Conservation (phyloP, 2,888 invertebrate species). For the Trachelus stipa region DNA sequence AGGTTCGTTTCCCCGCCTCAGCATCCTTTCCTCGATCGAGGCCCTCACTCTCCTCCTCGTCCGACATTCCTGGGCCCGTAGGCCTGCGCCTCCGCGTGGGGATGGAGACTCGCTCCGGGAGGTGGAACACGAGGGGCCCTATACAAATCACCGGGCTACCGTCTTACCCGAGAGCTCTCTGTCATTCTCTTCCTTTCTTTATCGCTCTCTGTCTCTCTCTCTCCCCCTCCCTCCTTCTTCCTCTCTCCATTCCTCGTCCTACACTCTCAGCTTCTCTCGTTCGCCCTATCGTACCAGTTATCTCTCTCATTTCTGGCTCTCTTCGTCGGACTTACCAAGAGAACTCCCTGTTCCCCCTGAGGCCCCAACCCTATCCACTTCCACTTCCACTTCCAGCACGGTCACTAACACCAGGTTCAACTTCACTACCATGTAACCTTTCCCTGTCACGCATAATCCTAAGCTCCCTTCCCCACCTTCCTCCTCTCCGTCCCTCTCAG, state of each 20-base stretch:
- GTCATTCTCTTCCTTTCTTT: slow-evolving; percentile 5
- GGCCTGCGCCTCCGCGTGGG: slow-evolving; percentile 42
- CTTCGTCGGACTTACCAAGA: slow-evolving; percentile 11
- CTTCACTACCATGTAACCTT: neutral
- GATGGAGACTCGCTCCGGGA: slow-evolving; percentile 42
- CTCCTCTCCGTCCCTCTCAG: neutral
- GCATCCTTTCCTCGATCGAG: slow-evolving; percentile 14
- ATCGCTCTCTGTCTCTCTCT: slow-evolving; percentile 22
- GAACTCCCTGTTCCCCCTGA: no score
- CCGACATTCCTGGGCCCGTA: slow-evolving; percentile 51
- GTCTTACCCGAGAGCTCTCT: slow-evolving; percentile 58
- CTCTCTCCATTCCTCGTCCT: slow-evolving; percentile 21
- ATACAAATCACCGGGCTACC: slow-evolving; percentile 66
- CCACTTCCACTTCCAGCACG: no score
- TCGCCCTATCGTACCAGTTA: slow-evolving; percentile 25
- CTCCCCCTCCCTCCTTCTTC: slow-evolving; percentile 26
- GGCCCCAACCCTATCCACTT: no score
- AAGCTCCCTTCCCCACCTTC: slow-evolving; percentile 1
- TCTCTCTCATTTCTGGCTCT: slow-evolving; percentile 23
- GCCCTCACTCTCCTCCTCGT: slow-evolving; percentile 11
- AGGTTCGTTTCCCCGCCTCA: slow-evolving; percentile 54
- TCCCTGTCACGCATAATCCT: slow-evolving; percentile 25
- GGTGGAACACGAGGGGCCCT: slow-evolving; percentile 60
- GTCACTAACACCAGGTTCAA: no score
- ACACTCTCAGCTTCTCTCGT: slow-evolving; percentile 23